phyloP scores from a whole-genome alignment of 2,888 invertebrate species.

The Lasioglossum morio region DNA sequence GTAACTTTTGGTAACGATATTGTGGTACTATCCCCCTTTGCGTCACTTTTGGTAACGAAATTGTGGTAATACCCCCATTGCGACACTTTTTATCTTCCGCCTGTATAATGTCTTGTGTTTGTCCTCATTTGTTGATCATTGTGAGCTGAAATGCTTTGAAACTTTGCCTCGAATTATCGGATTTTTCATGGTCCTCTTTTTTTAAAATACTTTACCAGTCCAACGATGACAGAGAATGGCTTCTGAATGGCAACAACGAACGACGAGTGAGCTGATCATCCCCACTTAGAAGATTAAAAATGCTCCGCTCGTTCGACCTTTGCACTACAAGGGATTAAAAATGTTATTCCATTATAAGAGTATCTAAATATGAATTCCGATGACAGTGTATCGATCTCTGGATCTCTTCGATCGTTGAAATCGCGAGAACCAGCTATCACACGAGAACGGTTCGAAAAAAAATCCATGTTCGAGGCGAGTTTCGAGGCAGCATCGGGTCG shows the following conservation, averaged over 20 bases:
- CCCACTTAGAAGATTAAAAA: not conserved
- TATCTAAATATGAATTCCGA: not conserved
- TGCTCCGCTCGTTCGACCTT: not conserved
- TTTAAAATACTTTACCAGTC: not conserved
- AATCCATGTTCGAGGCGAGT: slow-evolving; percentile 21
- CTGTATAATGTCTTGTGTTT: not conserved
- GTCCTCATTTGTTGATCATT: not conserved
- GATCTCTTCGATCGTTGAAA: not conserved
- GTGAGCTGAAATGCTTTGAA: not conserved
- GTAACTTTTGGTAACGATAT: not conserved
- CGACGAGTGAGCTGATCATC: not conserved
- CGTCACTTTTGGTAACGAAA: not conserved
- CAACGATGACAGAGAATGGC: not conserved
- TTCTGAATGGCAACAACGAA: not conserved
- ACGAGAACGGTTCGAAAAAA: not conserved
- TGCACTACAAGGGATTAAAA: not conserved
- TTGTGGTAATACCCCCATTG: not conserved
- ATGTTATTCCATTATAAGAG: not conserved
- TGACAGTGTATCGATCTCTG: not conserved
- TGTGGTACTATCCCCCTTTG: not conserved
- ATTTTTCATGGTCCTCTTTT: not conserved
- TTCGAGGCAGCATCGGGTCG: slow-evolving; percentile 25
- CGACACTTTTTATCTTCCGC: not conserved
- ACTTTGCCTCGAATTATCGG: not conserved
- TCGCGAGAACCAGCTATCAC: not conserved